Percentiles rank a stretch among this genome's conserved stretches.
Evolutionary conservation across 2,113 vertebrate genomes (phyloP).

Genomic region (Crocuta crocuta): DNA sequence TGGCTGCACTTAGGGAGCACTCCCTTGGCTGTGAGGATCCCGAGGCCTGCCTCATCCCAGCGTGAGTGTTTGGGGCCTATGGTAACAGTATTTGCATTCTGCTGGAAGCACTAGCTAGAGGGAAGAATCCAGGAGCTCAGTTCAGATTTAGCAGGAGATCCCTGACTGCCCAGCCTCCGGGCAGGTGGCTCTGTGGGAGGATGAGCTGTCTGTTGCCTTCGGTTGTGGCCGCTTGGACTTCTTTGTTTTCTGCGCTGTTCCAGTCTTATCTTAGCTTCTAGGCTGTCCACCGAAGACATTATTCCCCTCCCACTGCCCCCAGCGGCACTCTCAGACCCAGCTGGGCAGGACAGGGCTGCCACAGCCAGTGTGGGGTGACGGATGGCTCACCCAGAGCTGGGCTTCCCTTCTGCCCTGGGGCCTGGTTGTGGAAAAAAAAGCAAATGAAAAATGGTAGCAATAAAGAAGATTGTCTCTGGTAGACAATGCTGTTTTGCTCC

Average conservation of each 20-base stretch:
- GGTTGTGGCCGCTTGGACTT: neutral
- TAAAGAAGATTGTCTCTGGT: neutral
- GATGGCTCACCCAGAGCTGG: neutral
- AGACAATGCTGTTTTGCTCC: slow-evolving; percentile 59
- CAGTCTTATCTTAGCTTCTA: neutral
- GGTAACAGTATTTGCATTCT: neutral
- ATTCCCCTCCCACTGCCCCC: neutral
- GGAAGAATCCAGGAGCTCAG: neutral
- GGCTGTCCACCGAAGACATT: neutral
- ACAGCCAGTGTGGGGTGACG: neutral
- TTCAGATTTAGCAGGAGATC: neutral
- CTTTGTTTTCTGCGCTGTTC: neutral
- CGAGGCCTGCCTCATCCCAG: neutral
- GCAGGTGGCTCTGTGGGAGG: neutral
- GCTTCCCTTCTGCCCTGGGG: neutral
- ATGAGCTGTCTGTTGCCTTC: neutral
- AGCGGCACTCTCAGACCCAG: neutral
- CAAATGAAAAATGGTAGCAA: slow-evolving; percentile 54
- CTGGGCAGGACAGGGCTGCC: neutral
- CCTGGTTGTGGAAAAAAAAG: slow-evolving; percentile 15
- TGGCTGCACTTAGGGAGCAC: neutral
- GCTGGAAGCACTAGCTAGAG: neutral
- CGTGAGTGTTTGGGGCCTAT: neutral
- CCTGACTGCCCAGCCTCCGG: neutral
- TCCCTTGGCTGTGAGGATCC: neutral